Evolutionary conservation across 2,113 vertebrate genomes (phyloP).

Genomic region (Grus americana): DNA sequence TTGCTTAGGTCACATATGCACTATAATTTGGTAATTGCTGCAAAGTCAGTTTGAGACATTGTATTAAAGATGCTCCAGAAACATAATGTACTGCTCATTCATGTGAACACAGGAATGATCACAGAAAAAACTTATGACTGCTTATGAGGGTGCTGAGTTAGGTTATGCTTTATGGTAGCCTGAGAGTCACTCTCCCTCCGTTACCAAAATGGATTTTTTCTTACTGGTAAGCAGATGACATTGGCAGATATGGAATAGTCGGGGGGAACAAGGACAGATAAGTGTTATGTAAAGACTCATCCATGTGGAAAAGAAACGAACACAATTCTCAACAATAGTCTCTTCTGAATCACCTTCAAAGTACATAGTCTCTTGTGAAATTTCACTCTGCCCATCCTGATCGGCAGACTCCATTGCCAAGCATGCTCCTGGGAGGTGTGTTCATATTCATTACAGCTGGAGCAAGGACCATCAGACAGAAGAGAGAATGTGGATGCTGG

Average conservation of each 20-base stretch:
- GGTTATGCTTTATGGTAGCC: background rate
- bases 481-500: background rate
- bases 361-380: background rate
- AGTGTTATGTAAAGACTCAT: background rate
- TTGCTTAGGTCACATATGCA: background rate
- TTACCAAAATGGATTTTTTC: background rate
- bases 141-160: background rate
- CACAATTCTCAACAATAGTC: background rate
- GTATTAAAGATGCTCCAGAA: background rate
- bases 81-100: background rate
- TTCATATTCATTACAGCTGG: background rate
- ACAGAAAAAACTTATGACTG: background rate
- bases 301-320: background rate
- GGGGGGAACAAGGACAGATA: background rate
- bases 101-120: background rate
- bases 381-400: background rate
- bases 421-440: accelerated
- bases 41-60: background rate
- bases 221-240: background rate
- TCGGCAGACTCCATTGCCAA: background rate
- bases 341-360: background rate
- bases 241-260: background rate
- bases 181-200: background rate
- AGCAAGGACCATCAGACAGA: background rate
- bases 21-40: background rate